Evolutionary conservation across 2,113 vertebrate genomes (phyloP), one percentile per base, ranked within the genome.

Genomic region (Circaetus cinerascens): DNA sequence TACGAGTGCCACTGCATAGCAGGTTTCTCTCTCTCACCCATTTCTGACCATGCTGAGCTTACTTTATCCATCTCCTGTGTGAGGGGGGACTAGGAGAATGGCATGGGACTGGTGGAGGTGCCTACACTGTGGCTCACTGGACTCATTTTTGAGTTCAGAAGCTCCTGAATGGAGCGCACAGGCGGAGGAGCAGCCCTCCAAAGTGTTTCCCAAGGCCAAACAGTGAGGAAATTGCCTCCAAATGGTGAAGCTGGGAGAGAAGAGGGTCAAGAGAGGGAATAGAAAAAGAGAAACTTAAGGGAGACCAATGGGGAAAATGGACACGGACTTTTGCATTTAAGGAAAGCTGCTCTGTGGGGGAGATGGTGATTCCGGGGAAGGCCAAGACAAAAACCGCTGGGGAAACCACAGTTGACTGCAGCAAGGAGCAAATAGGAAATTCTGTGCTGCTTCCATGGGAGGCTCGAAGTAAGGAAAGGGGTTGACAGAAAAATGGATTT

Each of bases 391-490:
- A 84, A 84, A 57, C 7, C 22, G 36, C 20, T 36, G 38, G 19
- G 20, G 23, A 55, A 26, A 41, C 53, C 8, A 23, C 25, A n/a
- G 55, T 74, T 85, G 64, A 41, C 62, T 53, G 36, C 46, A 76
- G 38, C 21, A 88, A 59, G 10, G 20, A 71, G 25, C 32, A 84
- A 87, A 88, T 9, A 21, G 69, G 27, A 88, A 87, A 55, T 32
- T 59, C 43, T 34, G 21, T 36, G 21, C 38, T 56, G 41, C 76
- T 40, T 80, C 55, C 34, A 41, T 7, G 9, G 18, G 25, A 57
- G 53, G 34, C n/a, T 50, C 50, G 45, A 86, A 87, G 63, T 59
- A 89, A 94, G 91, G 36, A 92, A 94, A 92, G 36, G 90, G 11
- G 9, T 11, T 88, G 73, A 41, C 64, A 88, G 50, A 76, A 57